Evolutionary conservation across 2,113 vertebrate species (phyloP).

Genomic region (Corvus hawaiiensis): DNA sequence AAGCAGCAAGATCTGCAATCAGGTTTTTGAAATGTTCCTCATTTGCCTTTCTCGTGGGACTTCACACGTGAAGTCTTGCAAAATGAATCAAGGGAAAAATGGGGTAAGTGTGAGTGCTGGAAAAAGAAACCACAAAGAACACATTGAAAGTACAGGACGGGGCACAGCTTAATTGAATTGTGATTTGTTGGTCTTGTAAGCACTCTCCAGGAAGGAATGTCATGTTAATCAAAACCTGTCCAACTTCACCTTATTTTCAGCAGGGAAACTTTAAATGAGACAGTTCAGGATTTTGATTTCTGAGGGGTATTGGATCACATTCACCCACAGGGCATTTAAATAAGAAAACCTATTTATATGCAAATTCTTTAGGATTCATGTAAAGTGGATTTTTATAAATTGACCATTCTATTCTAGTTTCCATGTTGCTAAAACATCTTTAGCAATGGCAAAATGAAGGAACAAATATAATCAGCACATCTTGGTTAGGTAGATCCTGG

Average conservation of each 20-base stretch:
- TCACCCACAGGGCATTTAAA: constrained; percentile 38
- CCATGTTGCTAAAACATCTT: constrained; percentile 41
- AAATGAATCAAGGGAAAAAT: not conserved
- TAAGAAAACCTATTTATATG: constrained; percentile 64
- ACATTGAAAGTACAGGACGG: not conserved
- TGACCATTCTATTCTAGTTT: constrained; percentile 17
- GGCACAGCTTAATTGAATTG: constrained; percentile 22
- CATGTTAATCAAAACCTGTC: constrained; percentile 29
- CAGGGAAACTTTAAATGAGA: constrained; percentile 43
- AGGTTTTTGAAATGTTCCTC: not conserved
- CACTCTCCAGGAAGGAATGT: constrained; percentile 9
- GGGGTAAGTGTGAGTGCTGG: not conserved
- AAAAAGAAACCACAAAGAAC: not conserved
- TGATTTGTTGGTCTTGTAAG: constrained; percentile 39
- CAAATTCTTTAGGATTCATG: constrained; percentile 49
- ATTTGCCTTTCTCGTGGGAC: not conserved
- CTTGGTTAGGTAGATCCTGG: not conserved
- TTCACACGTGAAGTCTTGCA: not conserved
- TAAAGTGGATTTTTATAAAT: constrained; percentile 41
- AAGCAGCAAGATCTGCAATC: not conserved
- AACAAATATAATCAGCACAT: not conserved
- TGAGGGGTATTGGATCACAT: constrained; percentile 1
- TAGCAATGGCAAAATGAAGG: not conserved
- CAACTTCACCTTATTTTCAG: not conserved
- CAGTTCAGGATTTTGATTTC: constrained; percentile 28